Evolutionary conservation across 1,140 invertebrate genomes (phyloP).

Genomic region (Temnothorax nylanderi): DNA sequence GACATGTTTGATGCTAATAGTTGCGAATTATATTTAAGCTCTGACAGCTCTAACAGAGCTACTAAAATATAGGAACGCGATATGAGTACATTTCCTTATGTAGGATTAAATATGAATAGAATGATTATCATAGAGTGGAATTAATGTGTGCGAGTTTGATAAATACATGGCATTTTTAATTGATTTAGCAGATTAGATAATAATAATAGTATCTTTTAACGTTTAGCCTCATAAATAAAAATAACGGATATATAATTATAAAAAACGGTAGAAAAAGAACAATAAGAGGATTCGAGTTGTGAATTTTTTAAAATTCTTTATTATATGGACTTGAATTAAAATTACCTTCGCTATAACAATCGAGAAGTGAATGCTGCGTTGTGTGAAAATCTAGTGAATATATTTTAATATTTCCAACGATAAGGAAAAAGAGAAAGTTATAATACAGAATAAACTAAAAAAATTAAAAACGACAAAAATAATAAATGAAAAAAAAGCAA

Average conservation of each 20-base stretch:
- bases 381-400: slow-evolving; percentile 9
- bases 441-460: neutral
- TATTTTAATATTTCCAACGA: neutral
- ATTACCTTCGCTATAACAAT: neutral
- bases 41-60: neutral
- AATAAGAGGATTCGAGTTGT: neutral
- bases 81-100: neutral
- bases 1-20: neutral
- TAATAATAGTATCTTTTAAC: neutral
- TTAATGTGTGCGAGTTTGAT: neutral
- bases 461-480: neutral
- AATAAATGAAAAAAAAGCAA: slow-evolving; percentile 17
- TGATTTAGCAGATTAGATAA: neutral
- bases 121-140: neutral
- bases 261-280: neutral
- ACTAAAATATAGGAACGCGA: neutral
- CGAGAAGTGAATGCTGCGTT: neutral
- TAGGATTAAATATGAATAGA: neutral
- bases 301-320: neutral
- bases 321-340: neutral
- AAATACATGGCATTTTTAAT: neutral
- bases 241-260: neutral
- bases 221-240: neutral
- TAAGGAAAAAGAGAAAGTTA: neutral
- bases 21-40: slow-evolving; percentile 4